A percentile compares a stretch with the other conserved stretches of the same genome.
phyloP scores from a whole-genome alignment of 1,140 invertebrate genomes.

The Drosophila quadrilineata region DNA sequence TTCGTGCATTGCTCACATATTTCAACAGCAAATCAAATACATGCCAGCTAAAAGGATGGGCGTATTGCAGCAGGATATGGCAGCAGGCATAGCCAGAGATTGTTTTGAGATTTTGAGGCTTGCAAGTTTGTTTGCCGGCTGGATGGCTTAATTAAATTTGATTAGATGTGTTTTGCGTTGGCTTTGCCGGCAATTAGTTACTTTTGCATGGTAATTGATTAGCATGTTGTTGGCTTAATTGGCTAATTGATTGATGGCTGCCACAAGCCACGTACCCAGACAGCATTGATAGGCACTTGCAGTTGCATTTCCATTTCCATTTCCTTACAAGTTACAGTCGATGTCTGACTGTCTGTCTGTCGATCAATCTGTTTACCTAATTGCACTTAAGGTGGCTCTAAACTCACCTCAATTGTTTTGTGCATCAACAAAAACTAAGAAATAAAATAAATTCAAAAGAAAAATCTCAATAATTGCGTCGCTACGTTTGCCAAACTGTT shows the following conservation, averaged over 20 bases:
- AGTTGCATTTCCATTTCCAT: conserved; percentile 16
- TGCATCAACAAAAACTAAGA: too few species aligned
- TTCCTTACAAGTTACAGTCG: neutral
- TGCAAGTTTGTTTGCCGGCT: conserved; percentile 43
- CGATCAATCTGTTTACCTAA: conserved; percentile 60
- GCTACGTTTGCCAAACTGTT: conserved; percentile 2
- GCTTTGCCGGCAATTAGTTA: conserved; percentile 69
- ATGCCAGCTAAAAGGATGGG: conserved; percentile 41
- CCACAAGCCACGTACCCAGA: neutral
- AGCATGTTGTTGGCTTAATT: conserved; percentile 65
- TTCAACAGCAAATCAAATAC: conserved; percentile 69
- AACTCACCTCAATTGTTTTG: too few species aligned
- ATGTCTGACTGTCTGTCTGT: too few species aligned
- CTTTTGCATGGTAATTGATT: conserved; percentile 64
- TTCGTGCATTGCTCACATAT: conserved; percentile 65
- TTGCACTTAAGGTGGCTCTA: conserved; percentile 35
- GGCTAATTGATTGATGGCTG: conserved; percentile 71
- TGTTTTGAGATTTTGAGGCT: conserved; percentile 24
- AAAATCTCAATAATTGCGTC: neutral
- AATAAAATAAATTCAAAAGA: too few species aligned
- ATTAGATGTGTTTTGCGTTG: conserved; percentile 69
- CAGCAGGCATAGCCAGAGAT: conserved; percentile 32
- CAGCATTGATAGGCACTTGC: conserved; percentile 4
- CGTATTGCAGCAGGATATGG: conserved; percentile 24
- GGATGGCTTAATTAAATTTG: conserved; percentile 79